Evolutionary conservation across 2,113 vertebrate species (phyloP).

Genomic region (Dasyurus viverrinus): DNA sequence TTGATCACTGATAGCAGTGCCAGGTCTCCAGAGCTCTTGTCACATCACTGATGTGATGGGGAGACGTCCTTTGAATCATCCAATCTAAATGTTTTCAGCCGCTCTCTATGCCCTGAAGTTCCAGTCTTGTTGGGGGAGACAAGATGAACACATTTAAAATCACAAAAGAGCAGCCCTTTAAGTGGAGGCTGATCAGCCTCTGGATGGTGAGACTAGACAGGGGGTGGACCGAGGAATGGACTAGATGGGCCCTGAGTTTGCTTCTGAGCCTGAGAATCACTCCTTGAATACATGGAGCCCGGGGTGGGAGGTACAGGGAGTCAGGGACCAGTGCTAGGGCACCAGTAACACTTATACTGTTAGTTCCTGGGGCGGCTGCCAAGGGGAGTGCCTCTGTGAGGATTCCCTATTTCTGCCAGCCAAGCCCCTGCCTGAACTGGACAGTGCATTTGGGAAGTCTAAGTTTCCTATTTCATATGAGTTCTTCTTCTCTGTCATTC

Average conservation of each 20-base stretch:
- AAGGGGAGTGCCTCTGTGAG: not conserved
- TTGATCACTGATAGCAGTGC: not conserved
- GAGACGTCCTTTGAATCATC: not conserved
- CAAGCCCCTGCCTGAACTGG: not conserved
- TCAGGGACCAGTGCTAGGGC: not conserved
- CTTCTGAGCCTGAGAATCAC: not conserved
- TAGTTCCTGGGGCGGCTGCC: not conserved
- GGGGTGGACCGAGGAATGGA: not conserved
- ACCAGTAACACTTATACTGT: not conserved
- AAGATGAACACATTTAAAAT: not conserved
- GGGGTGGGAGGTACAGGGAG: not conserved
- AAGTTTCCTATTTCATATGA: not conserved
- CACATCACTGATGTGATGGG: not conserved
- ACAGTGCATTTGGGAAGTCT: not conserved
- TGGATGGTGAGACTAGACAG: not conserved
- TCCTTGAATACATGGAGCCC: not conserved
- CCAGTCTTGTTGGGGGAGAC: not conserved
- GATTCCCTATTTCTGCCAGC: not conserved
- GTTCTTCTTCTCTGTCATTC: not conserved
- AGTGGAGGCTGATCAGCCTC: not conserved
- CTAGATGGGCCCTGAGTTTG: not conserved
- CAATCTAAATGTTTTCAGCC: not conserved
- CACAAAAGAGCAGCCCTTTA: not conserved
- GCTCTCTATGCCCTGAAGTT: not conserved
- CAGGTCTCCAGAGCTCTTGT: not conserved